Evolutionary conservation across 2,797 vertebrate species (phyloP).

Genomic region (Stomatorhinus walkeri): DNA sequence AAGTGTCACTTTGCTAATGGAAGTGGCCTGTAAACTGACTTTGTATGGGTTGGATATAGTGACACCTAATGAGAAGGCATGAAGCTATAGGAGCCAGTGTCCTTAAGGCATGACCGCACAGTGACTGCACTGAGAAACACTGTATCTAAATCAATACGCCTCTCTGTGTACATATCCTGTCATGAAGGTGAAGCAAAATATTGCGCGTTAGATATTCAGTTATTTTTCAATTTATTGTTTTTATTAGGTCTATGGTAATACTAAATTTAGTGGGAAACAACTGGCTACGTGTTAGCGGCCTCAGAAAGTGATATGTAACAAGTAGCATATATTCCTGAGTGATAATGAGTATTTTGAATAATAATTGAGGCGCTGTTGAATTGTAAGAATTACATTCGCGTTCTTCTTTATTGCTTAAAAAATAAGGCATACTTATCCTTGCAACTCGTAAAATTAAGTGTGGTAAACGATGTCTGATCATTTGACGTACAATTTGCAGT

Average conservation of each 20-base stretch:
- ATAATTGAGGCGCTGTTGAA: not conserved
- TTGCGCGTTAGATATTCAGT: not conserved
- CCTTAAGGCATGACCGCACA: not conserved
- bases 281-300: not conserved
- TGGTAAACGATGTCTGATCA: not conserved
- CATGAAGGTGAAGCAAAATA: not conserved
- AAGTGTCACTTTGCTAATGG: not conserved
- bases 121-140: not conserved
- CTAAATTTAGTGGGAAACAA: not conserved
- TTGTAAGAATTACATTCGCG: not conserved
- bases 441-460: not conserved
- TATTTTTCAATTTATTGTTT: not conserved
- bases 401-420: not conserved
- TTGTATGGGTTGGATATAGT: not conserved
- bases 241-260: not conserved
- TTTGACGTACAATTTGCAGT: not conserved
- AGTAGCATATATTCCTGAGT: not conserved
- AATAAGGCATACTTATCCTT: not conserved
- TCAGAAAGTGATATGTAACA: not conserved
- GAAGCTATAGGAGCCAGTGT: not conserved
- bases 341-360: not conserved
- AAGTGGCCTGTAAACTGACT: not conserved
- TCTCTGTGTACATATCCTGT: not conserved
- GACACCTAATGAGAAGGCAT: not conserved
- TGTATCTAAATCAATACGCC: not conserved